Base-by-base conservation (phyloP, 2,888 invertebrate genomes). In the Athalia cordata region DNA sequence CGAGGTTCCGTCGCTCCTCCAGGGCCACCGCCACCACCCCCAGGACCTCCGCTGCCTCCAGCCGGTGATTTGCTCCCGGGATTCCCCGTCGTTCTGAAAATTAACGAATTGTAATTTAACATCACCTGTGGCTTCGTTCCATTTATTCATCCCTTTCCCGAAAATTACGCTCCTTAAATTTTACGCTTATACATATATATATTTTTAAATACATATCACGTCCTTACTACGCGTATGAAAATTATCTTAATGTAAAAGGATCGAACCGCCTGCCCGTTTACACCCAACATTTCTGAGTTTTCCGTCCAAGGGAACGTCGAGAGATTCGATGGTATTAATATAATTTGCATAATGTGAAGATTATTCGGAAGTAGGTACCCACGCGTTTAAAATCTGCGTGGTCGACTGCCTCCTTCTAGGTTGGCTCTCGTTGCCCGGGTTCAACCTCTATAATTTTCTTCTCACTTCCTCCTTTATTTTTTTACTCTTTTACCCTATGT, bases 51-150 rank as follows among this genome's bases (percentile, higher is more conserved):
- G 88, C 94, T 94, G 90, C 94, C 94, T 81, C 94, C 93, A 57
- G 94, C 95, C 5, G 95, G 95, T n/a, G 94, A 94, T 91, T 95
- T 95, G 80, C 92, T 95, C 93, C 84, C 95, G 93, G 88, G 93
- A 91, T 94, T 94, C 80, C 95, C 94, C 49, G 75, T 75, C 29
- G 75, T 75, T 75, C 75, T 75, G 75, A 62, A 75, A 75, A 15
- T 52, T 50, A 75, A 64, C 75, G 50, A 62, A 62, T 6, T 29
- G 29, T 75, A 52, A 75, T 75, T 75, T 50, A 75, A 9, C 75
- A 64, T 62, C 75, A 75, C 75, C 75, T 75, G 72, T 64, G 62
- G 64, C 75, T 64, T 15, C 50, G 52, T 29, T 7, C 4, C 8
- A n/a, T 15, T 8, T 9, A 47, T n/a, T n/a, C 5, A 49, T 13